Conservation (phyloP, 2,113 vertebrate genomes). For the Taxidea taxus region DNA sequence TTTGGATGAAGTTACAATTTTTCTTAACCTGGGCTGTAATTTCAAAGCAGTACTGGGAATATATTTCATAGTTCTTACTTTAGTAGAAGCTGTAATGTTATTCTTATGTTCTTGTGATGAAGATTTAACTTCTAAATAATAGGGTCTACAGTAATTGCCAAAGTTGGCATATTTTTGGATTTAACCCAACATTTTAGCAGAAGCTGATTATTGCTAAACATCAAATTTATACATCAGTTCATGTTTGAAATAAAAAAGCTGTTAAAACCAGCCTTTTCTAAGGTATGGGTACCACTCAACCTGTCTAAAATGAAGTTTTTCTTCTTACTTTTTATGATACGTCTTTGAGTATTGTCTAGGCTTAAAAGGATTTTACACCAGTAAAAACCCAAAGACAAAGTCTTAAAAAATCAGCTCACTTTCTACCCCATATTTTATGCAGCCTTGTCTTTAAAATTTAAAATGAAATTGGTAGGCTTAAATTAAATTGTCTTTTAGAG, state of each 20-base stretch:
- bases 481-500: not conserved
- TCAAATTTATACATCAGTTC: constrained; percentile 80
- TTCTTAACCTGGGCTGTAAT: constrained; percentile 36
- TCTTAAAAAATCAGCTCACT: not conserved
- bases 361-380: constrained; percentile 45
- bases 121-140: constrained; percentile 60
- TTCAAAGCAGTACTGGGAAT: constrained; percentile 59
- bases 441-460: not conserved
- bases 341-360: constrained; percentile 53
- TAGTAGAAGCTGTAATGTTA: constrained; percentile 50
- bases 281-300: constrained; percentile 68
- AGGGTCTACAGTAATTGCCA: constrained; percentile 66
- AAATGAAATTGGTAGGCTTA: not conserved
- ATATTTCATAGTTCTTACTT: constrained; percentile 60
- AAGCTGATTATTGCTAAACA: constrained; percentile 66
- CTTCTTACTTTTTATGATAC: constrained; percentile 75
- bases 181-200: constrained; percentile 63
- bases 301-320: constrained; percentile 77
- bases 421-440: not conserved
- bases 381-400: constrained; percentile 64
- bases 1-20: constrained; percentile 65
- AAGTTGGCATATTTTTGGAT: constrained; percentile 68
- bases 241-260: constrained; percentile 62
- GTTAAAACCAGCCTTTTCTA: constrained; percentile 65
- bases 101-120: constrained; percentile 50